Conservation (phyloP, 2,113 vertebrate genomes). For the Barbus barbus region DNA sequence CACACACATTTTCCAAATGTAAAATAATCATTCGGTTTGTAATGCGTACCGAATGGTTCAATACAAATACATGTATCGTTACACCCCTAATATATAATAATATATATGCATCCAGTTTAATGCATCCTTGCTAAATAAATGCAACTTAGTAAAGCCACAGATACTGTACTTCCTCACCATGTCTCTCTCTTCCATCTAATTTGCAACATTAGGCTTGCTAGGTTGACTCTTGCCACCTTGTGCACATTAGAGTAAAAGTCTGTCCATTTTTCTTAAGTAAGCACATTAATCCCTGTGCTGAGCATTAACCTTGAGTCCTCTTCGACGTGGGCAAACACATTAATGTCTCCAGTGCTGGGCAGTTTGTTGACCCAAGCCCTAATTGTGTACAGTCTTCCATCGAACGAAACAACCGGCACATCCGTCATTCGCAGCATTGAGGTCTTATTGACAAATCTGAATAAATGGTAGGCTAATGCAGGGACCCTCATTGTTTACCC, state of each 20-base stretch:
- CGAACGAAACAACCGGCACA: slow-evolving; percentile 17
- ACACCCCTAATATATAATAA: too few relatives aligned
- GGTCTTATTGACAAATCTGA: slow-evolving; percentile 53
- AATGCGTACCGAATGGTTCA: too few relatives aligned
- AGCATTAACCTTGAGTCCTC: slow-evolving; percentile 44
- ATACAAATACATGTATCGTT: too few relatives aligned
- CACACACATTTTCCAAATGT: too few relatives aligned
- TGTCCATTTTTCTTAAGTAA: slow-evolving; percentile 50
- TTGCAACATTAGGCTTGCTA: background rate
- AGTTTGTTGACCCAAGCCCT: slow-evolving; percentile 45
- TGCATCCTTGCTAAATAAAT: background rate
- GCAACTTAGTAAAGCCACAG: background rate
- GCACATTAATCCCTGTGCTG: slow-evolving; percentile 43
- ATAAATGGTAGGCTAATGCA: slow-evolving; percentile 56
- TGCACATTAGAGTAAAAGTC: slow-evolving; percentile 44
- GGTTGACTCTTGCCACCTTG: background rate
- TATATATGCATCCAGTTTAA: too few relatives aligned
- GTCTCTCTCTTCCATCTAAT: background rate
- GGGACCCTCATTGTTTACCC: slow-evolving; percentile 31
- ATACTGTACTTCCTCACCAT: background rate
- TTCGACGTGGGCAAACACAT: slow-evolving; percentile 55
- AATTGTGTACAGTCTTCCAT: slow-evolving; percentile 47
- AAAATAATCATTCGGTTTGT: too few relatives aligned
- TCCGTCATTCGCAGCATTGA: slow-evolving; percentile 45
- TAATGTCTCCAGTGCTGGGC: slow-evolving; percentile 32